Evolutionary conservation across 1,140 invertebrate species (phyloP).

Genomic region (Eurosta solidaginis): DNA sequence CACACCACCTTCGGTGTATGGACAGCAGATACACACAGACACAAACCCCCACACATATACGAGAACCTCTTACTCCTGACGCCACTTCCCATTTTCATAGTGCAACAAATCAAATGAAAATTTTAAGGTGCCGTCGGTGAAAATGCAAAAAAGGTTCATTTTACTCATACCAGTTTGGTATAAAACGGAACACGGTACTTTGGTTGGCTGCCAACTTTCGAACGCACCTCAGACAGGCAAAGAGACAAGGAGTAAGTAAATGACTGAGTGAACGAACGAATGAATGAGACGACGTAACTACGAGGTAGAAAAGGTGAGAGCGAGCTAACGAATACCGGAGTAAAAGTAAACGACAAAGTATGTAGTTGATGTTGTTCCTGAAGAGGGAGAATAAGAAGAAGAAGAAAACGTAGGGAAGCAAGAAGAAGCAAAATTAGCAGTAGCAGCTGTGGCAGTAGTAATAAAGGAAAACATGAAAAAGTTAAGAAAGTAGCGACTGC

Average conservation of each 20-base stretch:
- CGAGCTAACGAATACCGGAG: conserved; percentile 15
- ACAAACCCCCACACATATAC: conserved; percentile 2
- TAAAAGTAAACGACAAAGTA: not conserved
- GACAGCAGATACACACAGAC: not conserved
- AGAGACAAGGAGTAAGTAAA: too few species aligned
- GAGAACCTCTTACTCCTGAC: not conserved
- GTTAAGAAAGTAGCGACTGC: not conserved
- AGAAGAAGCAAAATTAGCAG: not conserved
- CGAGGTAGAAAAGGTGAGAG: conserved; percentile 25
- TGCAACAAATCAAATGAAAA: conserved; percentile 33
- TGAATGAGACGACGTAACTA: conserved; percentile 36
- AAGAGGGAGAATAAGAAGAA: too few species aligned
- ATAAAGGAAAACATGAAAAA: conserved; percentile 19
- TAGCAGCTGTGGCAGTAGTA: conserved; percentile 20
- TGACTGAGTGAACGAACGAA: conserved; percentile 34
- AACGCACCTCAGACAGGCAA: conserved; percentile 34
- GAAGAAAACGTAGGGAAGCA: too few species aligned
- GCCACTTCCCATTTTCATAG: not conserved
- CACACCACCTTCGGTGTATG: conserved; percentile 26
- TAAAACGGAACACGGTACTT: conserved; percentile 44
- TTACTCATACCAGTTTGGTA: not conserved
- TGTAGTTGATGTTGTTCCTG: too few species aligned
- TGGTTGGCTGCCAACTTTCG: conserved; percentile 59
- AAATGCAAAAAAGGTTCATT: conserved; percentile 35
- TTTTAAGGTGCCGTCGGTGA: conserved; percentile 40